phyloP scores from a whole-genome alignment of 2,888 invertebrate genomes.

The Rotaria macrura region DNA sequence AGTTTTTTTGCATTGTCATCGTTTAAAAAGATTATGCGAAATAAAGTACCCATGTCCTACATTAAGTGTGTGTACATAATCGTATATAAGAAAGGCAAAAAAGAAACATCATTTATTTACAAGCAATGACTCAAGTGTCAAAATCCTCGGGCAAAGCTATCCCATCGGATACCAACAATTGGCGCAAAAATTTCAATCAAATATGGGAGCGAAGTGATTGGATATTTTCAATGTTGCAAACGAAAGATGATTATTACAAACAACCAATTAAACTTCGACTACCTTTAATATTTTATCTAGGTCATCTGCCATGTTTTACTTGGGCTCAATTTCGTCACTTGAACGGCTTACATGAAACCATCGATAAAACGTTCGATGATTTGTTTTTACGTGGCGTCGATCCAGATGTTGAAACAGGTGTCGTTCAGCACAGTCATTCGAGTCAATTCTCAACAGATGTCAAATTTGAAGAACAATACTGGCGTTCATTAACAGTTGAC shows the following conservation, averaged over 20 bases:
- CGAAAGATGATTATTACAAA: not conserved
- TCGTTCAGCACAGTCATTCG: not conserved
- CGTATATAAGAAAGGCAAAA: too few relatives aligned
- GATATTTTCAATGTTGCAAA: not conserved
- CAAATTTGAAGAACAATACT: not conserved
- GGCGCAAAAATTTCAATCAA: not conserved
- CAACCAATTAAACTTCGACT: not conserved
- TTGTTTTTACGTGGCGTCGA: not conserved
- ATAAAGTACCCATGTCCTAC: too few relatives aligned
- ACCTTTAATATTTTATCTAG: not conserved
- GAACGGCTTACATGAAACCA: not conserved
- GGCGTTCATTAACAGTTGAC: not conserved
- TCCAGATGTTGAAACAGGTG: not conserved
- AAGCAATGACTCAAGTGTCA: too few relatives aligned
- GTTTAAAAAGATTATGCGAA: too few relatives aligned
- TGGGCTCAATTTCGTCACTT: not conserved
- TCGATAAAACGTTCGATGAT: not conserved
- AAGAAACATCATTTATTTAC: too few relatives aligned
- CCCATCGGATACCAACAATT: not conserved
- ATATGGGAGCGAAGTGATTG: not conserved
- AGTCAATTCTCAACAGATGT: not conserved
- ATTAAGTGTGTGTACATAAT: too few relatives aligned
- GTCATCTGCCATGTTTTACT: not conserved
- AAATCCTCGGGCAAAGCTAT: not conserved
- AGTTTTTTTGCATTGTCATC: too few relatives aligned